Conservation (phyloP, 2,888 invertebrate species). For the Polydesmus complanatus region DNA sequence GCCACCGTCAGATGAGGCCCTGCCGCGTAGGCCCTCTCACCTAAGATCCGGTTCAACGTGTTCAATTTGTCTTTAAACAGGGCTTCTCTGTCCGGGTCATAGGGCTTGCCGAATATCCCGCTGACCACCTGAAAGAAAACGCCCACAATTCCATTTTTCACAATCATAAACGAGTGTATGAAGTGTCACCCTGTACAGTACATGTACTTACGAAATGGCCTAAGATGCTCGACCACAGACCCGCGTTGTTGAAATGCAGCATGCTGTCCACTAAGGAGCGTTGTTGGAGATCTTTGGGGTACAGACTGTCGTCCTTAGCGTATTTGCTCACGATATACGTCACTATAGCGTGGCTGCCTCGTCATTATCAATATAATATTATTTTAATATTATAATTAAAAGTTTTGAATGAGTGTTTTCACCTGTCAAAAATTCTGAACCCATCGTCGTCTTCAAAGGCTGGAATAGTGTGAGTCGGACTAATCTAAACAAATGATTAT, state of each 20-base stretch:
- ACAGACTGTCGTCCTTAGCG: constrained; percentile 1
- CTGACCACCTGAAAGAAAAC: not conserved
- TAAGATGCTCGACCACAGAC: not conserved
- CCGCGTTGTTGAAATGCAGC: constrained; percentile 1
- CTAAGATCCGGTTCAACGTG: constrained; percentile 3
- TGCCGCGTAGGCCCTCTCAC: not conserved
- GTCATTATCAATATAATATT: too few relatives aligned
- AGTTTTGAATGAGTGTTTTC: not conserved
- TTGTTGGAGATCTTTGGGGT: constrained; percentile 2
- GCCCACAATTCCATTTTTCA: too few relatives aligned
- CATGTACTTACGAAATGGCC: not conserved
- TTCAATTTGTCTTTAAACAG: not conserved
- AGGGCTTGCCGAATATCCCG: not conserved
- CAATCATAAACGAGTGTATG: too few relatives aligned
- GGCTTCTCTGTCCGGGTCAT: not conserved
- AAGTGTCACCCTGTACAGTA: too few relatives aligned
- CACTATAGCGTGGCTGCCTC: constrained; percentile 6
- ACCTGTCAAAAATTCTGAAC: constrained; percentile 6
- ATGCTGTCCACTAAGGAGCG: constrained; percentile 4
- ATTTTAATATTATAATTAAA: too few relatives aligned
- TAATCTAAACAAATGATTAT: too few relatives aligned
- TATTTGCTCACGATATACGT: not conserved
- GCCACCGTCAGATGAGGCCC: constrained; percentile 2
- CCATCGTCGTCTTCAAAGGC: constrained; percentile 7
- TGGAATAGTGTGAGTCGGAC: constrained; percentile 6